A percentile compares a stretch with the other conserved stretches of the same genome.
These are phyloP conservation scores for Labeo catla DNA, from an alignment of 2,113 vertebrate species.

Conservation along the genomic window DNA sequence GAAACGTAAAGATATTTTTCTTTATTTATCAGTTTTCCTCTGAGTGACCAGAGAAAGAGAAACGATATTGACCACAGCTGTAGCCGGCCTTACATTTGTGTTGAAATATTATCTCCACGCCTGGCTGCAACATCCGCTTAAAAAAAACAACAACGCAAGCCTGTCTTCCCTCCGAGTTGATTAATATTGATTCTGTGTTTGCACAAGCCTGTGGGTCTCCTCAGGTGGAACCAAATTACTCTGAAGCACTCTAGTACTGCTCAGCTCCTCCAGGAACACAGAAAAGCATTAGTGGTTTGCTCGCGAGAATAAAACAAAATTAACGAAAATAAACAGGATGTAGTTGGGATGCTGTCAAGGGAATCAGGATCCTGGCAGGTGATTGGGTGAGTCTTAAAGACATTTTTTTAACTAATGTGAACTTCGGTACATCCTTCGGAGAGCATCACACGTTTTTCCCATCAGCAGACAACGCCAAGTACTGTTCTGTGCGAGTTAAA, in stretches of 20 bases:
- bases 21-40: constrained; percentile 57
- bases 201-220: constrained; percentile 69
- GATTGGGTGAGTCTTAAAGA: not conserved
- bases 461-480: not conserved
- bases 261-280: constrained; percentile 51
- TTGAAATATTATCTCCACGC: constrained; percentile 69
- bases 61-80: constrained; percentile 42
- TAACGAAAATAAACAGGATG: constrained; percentile 67
- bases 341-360: constrained; percentile 46
- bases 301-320: constrained; percentile 66
- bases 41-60: constrained; percentile 37
- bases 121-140: constrained; percentile 60
- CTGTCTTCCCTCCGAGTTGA: constrained; percentile 60
- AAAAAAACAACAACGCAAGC: constrained; percentile 50
- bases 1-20: not conserved
- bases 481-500: not conserved
- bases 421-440: not conserved
- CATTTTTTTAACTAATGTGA: not conserved
- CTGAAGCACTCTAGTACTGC: constrained; percentile 60
- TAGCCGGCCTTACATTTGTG: constrained; percentile 53
- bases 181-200: constrained; percentile 76
- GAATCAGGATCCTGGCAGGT: constrained; percentile 17
- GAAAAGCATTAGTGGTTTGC: constrained; percentile 62
- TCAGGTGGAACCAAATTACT: constrained; percentile 75
- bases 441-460: not conserved